A percentile compares a stretch with the other conserved stretches of the same genome.
phyloP scores from a whole-genome alignment of 2,797 vertebrate genomes.

The Coendou prehensilis region DNA sequence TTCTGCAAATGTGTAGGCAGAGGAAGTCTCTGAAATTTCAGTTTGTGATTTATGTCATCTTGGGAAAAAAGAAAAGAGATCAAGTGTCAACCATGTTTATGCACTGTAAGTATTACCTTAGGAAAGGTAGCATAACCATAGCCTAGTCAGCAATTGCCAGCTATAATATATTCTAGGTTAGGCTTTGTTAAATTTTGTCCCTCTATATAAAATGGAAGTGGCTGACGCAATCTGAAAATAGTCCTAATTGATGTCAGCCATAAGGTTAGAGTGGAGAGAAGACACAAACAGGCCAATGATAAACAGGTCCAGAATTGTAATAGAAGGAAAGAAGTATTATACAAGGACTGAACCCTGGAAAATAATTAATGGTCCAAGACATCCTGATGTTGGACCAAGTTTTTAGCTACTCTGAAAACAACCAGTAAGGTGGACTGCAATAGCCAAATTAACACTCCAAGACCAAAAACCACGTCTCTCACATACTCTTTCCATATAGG shows the following conservation, averaged over 20 bases:
- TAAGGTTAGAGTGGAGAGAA: background rate
- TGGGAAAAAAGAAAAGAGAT: background rate
- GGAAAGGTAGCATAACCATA: background rate
- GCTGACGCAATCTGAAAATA: conserved; percentile 19
- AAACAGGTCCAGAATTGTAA: background rate
- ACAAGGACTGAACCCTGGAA: background rate
- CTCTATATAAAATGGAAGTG: conserved; percentile 44
- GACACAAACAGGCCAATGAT: background rate
- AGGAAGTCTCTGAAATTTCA: conserved; percentile 34
- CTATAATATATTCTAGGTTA: conserved; percentile 28
- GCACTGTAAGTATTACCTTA: background rate
- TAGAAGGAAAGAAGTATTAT: background rate
- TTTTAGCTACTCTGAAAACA: conserved; percentile 13
- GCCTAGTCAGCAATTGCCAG: background rate
- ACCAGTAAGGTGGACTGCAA: background rate
- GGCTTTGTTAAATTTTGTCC: conserved; percentile 22
- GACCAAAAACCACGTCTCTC: background rate
- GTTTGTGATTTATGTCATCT: conserved; percentile 25
- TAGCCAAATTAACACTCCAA: background rate
- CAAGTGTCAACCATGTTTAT: background rate
- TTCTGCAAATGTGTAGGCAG: background rate
- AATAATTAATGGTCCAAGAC: background rate
- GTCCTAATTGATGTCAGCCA: conserved; percentile 8
- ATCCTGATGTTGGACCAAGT: background rate
- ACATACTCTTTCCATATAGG: background rate